Base-by-base conservation (phyloP, 2,113 vertebrate species). In the Toxotes jaculatrix region DNA sequence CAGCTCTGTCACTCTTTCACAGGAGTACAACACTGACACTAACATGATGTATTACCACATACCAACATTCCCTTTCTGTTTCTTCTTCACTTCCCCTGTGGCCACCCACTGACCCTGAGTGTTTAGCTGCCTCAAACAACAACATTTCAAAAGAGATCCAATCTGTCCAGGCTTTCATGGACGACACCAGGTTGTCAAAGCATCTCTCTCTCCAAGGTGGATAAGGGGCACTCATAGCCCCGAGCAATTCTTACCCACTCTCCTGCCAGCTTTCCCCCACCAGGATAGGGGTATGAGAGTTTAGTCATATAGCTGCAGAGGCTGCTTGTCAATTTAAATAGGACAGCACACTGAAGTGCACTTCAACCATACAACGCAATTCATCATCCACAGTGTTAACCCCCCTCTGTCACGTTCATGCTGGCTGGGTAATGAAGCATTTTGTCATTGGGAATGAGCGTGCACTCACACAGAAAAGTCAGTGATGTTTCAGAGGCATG, bases 261-360 rank as follows among this genome's bases (percentile, higher is more conserved):
- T 80, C 60, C 72, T 75, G 73, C 66, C 55, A 69, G 76, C 71
- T 65, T 63, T 38, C 14, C 71, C 60, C 74, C 19, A 51, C 71
- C 77, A 77, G 27, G 76, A 66, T 70, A 69, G 14, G 55, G 65
- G 62, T 59, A 40, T 9, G 36, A 81, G 64, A 78, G 76, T 88
- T 93, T 86, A 91, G 82, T 87, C 91, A 82, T 70, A 53, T 74
- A 87, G 79, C 87, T 66, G 78, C 86, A 83, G 80, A 85, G 69
- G 83, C 60, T 59, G 64, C 88, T 83, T 90, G 93, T 93, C 92
- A 90, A 85, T 90, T 87, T 88, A 84, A 90, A 78, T 84, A 83
- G 77, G 84, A 86, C 65, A 74, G 69, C 79, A 67, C 31, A 80
- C 70, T 76, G 70, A 82, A 88, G 80, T 63, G 67, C 51, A 86